Evolutionary conservation across 2,888 invertebrate species (phyloP).

Genomic region (Amblyteles armatorius): DNA sequence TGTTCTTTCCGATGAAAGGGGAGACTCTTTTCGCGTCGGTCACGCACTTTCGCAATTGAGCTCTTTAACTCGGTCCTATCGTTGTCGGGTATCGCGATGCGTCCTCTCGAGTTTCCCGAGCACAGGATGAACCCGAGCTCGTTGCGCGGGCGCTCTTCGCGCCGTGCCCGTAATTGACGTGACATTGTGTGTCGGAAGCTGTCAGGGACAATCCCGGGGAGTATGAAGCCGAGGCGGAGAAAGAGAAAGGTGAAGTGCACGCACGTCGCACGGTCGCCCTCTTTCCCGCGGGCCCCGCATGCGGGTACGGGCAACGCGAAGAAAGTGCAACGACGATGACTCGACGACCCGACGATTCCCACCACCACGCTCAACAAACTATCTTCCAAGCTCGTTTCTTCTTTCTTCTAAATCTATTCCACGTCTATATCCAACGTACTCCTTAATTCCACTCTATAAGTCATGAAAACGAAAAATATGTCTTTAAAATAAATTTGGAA

Average conservation of each 20-base stretch:
- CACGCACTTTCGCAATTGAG: slow-evolving; percentile 53
- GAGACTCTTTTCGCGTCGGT: background rate
- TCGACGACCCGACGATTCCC: slow-evolving; percentile 66
- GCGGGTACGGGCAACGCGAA: slow-evolving; percentile 69
- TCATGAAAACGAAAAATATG: background rate
- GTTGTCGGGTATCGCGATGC: slow-evolving; percentile 17
- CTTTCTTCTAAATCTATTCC: slow-evolving; percentile 58
- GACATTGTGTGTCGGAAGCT: slow-evolving; percentile 73
- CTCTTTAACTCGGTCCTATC: slow-evolving; percentile 18
- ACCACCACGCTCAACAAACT: slow-evolving; percentile 41
- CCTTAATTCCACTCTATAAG: background rate
- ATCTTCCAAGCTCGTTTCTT: slow-evolving; percentile 29
- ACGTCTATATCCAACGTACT: background rate
- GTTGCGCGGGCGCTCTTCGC: slow-evolving; percentile 6
- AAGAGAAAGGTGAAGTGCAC: slow-evolving; percentile 82
- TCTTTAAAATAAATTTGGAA: background rate
- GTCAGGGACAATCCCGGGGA: slow-evolving; percentile 69
- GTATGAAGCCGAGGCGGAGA: slow-evolving; percentile 69
- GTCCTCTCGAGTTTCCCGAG: slow-evolving; percentile 9
- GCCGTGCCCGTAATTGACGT: slow-evolving; percentile 57
- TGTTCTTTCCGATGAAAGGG: background rate
- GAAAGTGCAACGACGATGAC: slow-evolving; percentile 81
- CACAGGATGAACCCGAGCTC: slow-evolving; percentile 38
- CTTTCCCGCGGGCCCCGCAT: background rate
- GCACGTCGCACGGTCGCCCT: slow-evolving; percentile 71